phyloP scores from a whole-genome alignment of 2,797 vertebrate species.

The Cyprinella venusta region DNA sequence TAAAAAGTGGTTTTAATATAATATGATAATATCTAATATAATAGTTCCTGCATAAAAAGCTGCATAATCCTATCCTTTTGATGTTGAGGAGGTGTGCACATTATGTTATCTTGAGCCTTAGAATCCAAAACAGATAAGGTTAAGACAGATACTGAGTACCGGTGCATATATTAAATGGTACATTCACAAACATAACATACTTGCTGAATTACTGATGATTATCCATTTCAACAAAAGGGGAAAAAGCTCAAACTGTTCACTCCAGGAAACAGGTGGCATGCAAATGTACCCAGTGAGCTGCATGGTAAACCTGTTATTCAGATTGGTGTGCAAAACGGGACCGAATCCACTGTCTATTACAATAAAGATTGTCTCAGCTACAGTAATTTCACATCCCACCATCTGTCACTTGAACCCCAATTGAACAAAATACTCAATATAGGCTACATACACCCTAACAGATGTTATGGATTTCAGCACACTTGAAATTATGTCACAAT shows the following conservation, averaged over 20 bases:
- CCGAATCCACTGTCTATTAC: constrained; percentile 12
- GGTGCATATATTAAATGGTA: background rate
- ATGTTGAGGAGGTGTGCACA: background rate
- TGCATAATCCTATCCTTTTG: background rate
- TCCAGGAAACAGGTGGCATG: background rate
- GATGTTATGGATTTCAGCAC: constrained; percentile 4
- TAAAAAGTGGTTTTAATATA: background rate
- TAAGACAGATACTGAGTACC: background rate
- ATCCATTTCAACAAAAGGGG: background rate
- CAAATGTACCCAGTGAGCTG: background rate
- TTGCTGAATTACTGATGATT: constrained; percentile 5
- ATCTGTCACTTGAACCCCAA: constrained; percentile 28
- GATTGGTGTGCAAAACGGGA: background rate
- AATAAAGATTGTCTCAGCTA: background rate
- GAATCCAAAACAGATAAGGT: background rate
- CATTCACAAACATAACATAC: constrained; percentile 8
- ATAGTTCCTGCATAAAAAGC: background rate
- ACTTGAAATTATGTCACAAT: constrained; percentile 1
- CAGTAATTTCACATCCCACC: background rate
- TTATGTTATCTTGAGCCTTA: background rate
- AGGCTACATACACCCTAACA: background rate
- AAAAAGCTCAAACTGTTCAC: background rate
- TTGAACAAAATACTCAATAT: background rate
- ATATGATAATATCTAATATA: background rate
- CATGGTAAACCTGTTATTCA: background rate